Base-by-base conservation (phyloP, 2,113 vertebrate genomes). In the Lycaon pictus region DNA sequence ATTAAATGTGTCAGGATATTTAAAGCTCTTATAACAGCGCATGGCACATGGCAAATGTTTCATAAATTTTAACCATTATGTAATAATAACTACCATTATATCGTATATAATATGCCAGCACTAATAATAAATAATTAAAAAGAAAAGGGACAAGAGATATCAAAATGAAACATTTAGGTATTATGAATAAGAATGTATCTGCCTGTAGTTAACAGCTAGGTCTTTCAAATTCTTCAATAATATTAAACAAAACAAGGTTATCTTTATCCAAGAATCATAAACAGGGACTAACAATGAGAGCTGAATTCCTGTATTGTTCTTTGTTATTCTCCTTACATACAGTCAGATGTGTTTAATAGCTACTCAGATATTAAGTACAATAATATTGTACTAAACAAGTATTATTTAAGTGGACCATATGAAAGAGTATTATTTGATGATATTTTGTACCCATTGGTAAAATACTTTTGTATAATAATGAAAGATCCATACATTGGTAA, bases 61-160 rank as follows among this genome's bases (percentile, higher is more conserved):
- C 58, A 88, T 83, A 80, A 89, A 72, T 65, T 37, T 97, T 95
- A 43, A 19, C 62, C 65, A 87, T 76, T 92, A 85, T 95, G 22
- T 79, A 90, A 94, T 85, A 67, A 67, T 92, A 91, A 22, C n/a
- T 92, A 67, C 56, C n/a, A 77, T 84, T 79, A 19, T 67, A 35
- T 72, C 71, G 10, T 53, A 63, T 95, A 53, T 65, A 97, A 55
- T 53, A 82, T 65, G 29, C 58, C 69, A 67, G 11, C 29, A 69
- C 4, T 94, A 93, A 71, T 90, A 79, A 94, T 92, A 93, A 80
- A 94, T 91, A 97, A 65, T 90, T 96, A 20, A 88, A 62, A 91
- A 76, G 43, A 80, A 93, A 95, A 58, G 43, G 35, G 32, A 77
- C 10, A 91, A 63, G 72, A 53, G n/a, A 93, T 69, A 84, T 53